A percentile compares a stretch with the other conserved stretches of the same genome.
Conservation (phyloP, 2,888 invertebrate genomes). For the Drosophila colorata region DNA sequence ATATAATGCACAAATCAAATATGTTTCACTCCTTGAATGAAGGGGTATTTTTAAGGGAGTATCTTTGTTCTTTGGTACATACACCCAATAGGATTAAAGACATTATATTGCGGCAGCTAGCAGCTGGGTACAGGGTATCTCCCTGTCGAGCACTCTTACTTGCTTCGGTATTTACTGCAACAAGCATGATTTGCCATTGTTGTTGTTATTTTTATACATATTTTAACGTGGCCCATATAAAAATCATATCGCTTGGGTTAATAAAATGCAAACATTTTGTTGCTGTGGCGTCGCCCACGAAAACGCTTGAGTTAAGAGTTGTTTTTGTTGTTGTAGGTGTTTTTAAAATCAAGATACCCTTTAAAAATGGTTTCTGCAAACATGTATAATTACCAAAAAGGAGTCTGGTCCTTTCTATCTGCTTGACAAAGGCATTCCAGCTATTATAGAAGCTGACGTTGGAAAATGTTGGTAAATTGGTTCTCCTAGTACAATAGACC, state of each 20-base stretch:
- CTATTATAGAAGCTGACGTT: neutral
- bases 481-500: too few relatives aligned
- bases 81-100: neutral
- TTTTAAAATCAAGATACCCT: neutral
- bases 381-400: too few relatives aligned
- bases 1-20: too few relatives aligned
- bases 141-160: neutral
- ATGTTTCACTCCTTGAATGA: too few relatives aligned
- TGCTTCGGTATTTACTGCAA: slow-evolving; percentile 30
- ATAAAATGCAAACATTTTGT: slow-evolving; percentile 42
- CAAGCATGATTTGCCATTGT: slow-evolving; percentile 20
- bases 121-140: neutral
- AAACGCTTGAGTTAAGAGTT: slow-evolving; percentile 8
- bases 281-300: slow-evolving; percentile 6
- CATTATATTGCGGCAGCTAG: neutral
- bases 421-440: neutral
- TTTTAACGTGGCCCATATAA: slow-evolving; percentile 37
- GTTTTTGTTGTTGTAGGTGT: neutral
- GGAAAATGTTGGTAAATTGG: too few relatives aligned
- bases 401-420: too few relatives aligned
- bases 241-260: slow-evolving; percentile 39
- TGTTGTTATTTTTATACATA: slow-evolving; percentile 31
- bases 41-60: too few relatives aligned
- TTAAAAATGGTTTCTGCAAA: too few relatives aligned
- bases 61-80: too few relatives aligned